Evolutionary conservation across 2,888 invertebrate species (phyloP).

Genomic region (Drosophila heteroneura): DNA sequence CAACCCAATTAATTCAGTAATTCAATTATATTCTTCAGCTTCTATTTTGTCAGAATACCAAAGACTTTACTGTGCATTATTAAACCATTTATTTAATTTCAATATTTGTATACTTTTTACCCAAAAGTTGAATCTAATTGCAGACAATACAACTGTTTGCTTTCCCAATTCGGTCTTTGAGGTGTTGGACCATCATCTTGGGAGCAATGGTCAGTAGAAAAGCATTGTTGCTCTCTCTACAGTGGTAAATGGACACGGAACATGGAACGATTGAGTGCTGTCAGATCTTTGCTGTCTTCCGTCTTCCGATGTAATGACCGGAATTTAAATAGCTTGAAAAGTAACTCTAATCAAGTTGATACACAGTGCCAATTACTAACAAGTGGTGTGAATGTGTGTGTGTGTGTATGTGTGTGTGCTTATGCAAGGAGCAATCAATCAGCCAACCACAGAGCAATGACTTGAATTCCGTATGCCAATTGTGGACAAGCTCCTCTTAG

Average conservation of each 20-base stretch:
- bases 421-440: background rate
- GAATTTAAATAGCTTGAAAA: conserved; percentile 16
- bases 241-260: conserved; percentile 15
- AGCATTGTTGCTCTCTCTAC: background rate
- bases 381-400: background rate
- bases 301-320: conserved; percentile 15
- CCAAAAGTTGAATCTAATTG: background rate
- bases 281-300: conserved; percentile 17
- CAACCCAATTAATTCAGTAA: background rate
- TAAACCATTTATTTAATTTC: background rate
- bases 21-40: background rate
- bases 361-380: conserved; percentile 39
- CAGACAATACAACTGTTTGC: background rate
- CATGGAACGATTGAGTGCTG: conserved; percentile 19
- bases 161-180: background rate
- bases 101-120: background rate
- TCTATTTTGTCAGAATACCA: background rate
- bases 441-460: conserved; percentile 1
- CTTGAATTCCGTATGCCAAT: conserved; percentile 16
- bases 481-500: background rate
- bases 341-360: conserved; percentile 48
- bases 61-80: background rate
- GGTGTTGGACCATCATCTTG: background rate
- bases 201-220: background rate
- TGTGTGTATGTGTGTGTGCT: background rate